These are phyloP conservation scores for Seriola rivoliana DNA, from an alignment of 2,113 vertebrate species.

Conservation along the genomic window DNA sequence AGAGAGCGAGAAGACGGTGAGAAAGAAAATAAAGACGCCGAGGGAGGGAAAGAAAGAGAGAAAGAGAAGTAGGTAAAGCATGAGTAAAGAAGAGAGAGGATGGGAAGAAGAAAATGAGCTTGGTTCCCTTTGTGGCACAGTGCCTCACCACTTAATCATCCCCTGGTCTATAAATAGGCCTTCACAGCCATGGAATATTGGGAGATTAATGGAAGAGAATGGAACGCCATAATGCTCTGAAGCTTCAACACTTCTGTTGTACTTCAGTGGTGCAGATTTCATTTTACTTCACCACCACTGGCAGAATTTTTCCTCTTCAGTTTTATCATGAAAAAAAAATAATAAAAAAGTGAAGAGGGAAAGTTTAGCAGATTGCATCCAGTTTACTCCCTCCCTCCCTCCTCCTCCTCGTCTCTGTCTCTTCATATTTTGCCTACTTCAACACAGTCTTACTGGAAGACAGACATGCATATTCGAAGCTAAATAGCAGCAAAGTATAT, in stretches of 20 bases:
- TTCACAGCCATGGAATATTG: constrained; percentile 76
- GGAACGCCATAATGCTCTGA: constrained; percentile 61
- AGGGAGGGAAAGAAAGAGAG: constrained; percentile 24
- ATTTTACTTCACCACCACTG: constrained; percentile 45
- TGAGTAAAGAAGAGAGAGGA: constrained; percentile 58
- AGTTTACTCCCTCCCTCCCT: not conserved
- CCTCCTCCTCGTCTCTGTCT: not conserved
- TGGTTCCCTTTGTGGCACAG: constrained; percentile 75
- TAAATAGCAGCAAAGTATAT: constrained; percentile 27
- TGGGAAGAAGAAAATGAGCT: constrained; percentile 74
- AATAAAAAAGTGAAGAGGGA: not conserved
- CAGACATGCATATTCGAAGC: constrained; percentile 5
- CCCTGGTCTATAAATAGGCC: constrained; percentile 78
- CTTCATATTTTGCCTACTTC: not conserved
- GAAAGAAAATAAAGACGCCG: constrained; percentile 32
- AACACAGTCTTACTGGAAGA: constrained; percentile 11
- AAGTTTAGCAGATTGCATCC: constrained; percentile 39
- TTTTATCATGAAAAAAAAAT: constrained; percentile 28
- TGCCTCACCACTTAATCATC: constrained; percentile 79
- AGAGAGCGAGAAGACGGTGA: constrained; percentile 21
- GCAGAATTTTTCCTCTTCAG: constrained; percentile 22
- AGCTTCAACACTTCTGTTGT: constrained; percentile 59
- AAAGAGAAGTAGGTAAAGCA: constrained; percentile 41
- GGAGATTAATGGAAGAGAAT: constrained; percentile 80
- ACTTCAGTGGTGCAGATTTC: constrained; percentile 59